Percentiles rank a stretch among this genome's conserved stretches.
Conservation (phyloP, 1,140 invertebrate species). For the Centruroides vittatus region DNA sequence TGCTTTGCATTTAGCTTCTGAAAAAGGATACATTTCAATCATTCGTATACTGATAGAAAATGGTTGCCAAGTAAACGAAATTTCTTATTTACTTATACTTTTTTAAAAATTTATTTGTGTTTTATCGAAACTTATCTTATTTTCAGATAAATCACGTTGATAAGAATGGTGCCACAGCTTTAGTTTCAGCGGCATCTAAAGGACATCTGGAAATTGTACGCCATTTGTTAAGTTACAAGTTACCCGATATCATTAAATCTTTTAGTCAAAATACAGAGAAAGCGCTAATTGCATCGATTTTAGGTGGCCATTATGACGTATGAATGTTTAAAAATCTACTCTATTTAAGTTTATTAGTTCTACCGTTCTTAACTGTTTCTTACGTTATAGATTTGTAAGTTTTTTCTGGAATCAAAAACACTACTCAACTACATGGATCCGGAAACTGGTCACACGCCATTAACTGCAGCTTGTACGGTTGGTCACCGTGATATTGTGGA, state of each 20-base stretch:
- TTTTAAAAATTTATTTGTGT: too few relatives aligned
- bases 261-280: constrained; percentile 55
- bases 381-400: constrained; percentile 54
- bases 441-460: constrained; percentile 70
- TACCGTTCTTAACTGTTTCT: too few relatives aligned
- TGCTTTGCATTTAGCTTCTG: constrained; percentile 58
- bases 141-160: constrained; percentile 42
- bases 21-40: constrained; percentile 32
- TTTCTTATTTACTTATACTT: too few relatives aligned
- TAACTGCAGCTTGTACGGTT: constrained; percentile 69
- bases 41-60: constrained; percentile 27
- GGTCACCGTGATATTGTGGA: constrained; percentile 61
- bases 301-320: constrained; percentile 63
- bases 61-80: constrained; percentile 28
- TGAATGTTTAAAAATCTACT: constrained; percentile 8
- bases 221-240: constrained; percentile 49
- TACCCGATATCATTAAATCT: too few relatives aligned
- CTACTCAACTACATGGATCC: constrained; percentile 57
- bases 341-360: too few relatives aligned
- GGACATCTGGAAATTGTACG: constrained; percentile 85
- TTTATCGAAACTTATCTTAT: background rate
- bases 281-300: constrained; percentile 72
- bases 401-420: constrained; percentile 67
- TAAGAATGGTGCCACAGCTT: constrained; percentile 71
- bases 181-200: constrained; percentile 84